Conservation (phyloP, 1,140 invertebrate species). For the Teleopsis dalmanni region DNA sequence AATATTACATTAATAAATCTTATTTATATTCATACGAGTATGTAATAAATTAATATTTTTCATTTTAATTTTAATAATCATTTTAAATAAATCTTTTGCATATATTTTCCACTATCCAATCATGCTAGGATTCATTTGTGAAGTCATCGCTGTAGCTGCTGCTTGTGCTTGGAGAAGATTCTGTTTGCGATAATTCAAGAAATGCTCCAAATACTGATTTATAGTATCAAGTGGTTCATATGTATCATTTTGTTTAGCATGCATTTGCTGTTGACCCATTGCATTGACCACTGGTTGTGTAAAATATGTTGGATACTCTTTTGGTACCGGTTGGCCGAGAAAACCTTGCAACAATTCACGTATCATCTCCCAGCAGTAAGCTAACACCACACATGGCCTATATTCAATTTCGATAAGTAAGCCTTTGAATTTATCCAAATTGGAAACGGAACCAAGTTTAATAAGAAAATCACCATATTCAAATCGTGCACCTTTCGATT, state of each 20-base stretch:
- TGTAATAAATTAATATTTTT: background rate
- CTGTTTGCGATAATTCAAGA: slow-evolving; percentile 76
- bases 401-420: slow-evolving; percentile 94
- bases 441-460: slow-evolving; percentile 86
- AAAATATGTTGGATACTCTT: slow-evolving; percentile 54
- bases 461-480: slow-evolving; percentile 91
- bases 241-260: slow-evolving; percentile 64
- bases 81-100: too few species aligned
- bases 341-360: slow-evolving; percentile 89
- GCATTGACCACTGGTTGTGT: slow-evolving; percentile 47
- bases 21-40: too few species aligned
- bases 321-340: slow-evolving; percentile 66
- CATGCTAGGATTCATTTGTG: slow-evolving; percentile 1
- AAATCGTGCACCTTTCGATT: slow-evolving; percentile 87
- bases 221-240: slow-evolving; percentile 88
- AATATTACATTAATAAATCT: too few species aligned
- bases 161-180: slow-evolving; percentile 9
- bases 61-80: background rate
- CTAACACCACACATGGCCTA: slow-evolving; percentile 77
- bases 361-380: slow-evolving; percentile 84
- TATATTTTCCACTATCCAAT: too few species aligned
- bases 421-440: slow-evolving; percentile 90
- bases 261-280: slow-evolving; percentile 37
- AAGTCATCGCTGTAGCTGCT: background rate
- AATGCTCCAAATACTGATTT: slow-evolving; percentile 92